Evolutionary conservation across 1,140 invertebrate species (phyloP).

Genomic region (Saccostrea echinata): DNA sequence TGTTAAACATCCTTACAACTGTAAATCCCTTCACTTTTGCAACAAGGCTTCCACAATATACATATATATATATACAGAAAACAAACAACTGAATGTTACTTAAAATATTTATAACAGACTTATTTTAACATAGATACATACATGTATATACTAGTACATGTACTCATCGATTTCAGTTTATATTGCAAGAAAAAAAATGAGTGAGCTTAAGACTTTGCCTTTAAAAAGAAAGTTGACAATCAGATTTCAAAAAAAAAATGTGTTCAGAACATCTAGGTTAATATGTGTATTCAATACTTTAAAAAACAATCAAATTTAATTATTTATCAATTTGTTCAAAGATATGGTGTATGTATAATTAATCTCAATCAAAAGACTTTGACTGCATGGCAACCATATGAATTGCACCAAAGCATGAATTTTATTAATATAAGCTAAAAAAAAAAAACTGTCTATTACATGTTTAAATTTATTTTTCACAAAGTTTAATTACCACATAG

Average conservation of each 20-base stretch:
- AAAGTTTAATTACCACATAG: background rate
- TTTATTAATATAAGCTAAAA: background rate
- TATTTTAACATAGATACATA: conserved; percentile 28
- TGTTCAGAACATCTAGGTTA: background rate
- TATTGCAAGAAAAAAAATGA: conserved; percentile 29
- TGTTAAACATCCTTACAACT: no score
- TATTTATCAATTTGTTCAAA: background rate
- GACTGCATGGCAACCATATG: background rate
- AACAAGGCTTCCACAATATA: no score
- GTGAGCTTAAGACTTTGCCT: background rate
- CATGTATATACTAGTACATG: background rate
- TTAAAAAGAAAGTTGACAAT: background rate
- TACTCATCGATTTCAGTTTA: background rate
- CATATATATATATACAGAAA: background rate
- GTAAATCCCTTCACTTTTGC: no score
- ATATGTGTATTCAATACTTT: background rate
- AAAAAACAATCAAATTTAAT: background rate
- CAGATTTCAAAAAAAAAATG: background rate
- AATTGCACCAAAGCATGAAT: background rate
- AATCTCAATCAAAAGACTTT: conserved; percentile 8
- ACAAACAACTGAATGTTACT: background rate
- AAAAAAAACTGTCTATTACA: background rate
- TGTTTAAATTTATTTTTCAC: background rate
- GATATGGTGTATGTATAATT: background rate
- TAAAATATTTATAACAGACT: conserved; percentile 40